Evolutionary conservation across 1,140 invertebrate species (phyloP), one percentile per base, ranked within the genome.

Genomic region (Bombus terrestris): DNA sequence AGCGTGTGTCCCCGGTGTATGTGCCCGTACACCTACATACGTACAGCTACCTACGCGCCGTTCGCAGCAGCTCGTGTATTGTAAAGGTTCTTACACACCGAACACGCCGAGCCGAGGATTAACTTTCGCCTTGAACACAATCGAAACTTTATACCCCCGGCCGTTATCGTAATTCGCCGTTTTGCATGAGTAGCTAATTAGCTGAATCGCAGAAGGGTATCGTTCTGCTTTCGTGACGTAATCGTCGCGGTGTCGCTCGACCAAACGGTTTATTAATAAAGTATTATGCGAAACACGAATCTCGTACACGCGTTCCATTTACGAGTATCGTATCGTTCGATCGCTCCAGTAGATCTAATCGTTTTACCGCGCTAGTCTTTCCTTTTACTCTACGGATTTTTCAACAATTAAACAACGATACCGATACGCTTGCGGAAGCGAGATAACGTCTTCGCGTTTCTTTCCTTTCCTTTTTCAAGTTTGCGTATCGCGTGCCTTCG

Each of bases 1-100:
- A 92, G 90, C 88, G 87, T 90, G 82, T 86, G 91, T 90, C 81
- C 66, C n/a, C 39, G 68, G 25, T 71, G 66, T 25, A 47, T 80
- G 83, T 80, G 83, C 18, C 3, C 1, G 82, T 84, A 53, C 39
- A 59, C 66, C 28, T 62, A 47, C 53, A 32, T 28, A 62, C 62
- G 59, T 62, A 62, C 66, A 18, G 47, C 62, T 66, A 69, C 57
- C 28, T 76, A 64, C 15, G n/a, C 12, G n/a, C 62, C 18, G 41
- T 22, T 68, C 1, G 28, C n/a, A 2, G 8, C n/a, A 10, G 72
- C n/a, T 37, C 37, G 15, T 32, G 35, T 22, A 2, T 32, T 0
- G 6, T 84, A 72, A 85, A 85, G 77, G 68, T 43, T 8, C 25
- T 53, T 59, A 18, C 83, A 64, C 83, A 80, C 76, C 41, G 83